These are phyloP conservation scores for Mactromeris polynyma DNA, from an alignment of 2,888 invertebrate genomes.

Conservation along the genomic window DNA sequence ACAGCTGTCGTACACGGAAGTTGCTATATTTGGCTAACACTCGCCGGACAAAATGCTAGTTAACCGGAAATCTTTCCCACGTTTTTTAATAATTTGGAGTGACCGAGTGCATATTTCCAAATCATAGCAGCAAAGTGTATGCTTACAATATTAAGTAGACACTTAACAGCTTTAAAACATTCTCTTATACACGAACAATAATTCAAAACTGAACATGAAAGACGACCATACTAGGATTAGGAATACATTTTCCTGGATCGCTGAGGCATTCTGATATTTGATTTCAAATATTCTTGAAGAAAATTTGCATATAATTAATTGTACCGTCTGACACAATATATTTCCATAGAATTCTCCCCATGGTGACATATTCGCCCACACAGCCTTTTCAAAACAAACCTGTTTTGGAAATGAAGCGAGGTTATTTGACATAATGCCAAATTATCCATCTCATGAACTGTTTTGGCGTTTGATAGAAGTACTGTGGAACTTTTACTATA, in stretches of 20 bases:
- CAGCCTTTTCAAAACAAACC: background rate
- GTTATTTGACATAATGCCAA: background rate
- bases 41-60: too few relatives aligned
- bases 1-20: too few relatives aligned
- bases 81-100: too few relatives aligned
- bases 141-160: too few relatives aligned
- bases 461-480: too few relatives aligned
- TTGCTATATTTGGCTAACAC: too few relatives aligned
- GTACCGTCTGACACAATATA: background rate
- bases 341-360: background rate
- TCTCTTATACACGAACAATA: background rate
- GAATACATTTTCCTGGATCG: background rate
- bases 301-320: background rate
- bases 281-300: background rate
- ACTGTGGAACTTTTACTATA: too few relatives aligned
- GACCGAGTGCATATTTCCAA: too few relatives aligned
- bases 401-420: background rate
- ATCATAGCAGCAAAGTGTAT: too few relatives aligned
- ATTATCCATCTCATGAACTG: too few relatives aligned
- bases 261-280: background rate
- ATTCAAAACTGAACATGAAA: background rate
- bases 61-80: too few relatives aligned
- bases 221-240: background rate
- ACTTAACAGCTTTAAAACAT: background rate
- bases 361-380: background rate